phyloP scores from a whole-genome alignment of 2,888 invertebrate genomes.

The Chydorus sphaericus region DNA sequence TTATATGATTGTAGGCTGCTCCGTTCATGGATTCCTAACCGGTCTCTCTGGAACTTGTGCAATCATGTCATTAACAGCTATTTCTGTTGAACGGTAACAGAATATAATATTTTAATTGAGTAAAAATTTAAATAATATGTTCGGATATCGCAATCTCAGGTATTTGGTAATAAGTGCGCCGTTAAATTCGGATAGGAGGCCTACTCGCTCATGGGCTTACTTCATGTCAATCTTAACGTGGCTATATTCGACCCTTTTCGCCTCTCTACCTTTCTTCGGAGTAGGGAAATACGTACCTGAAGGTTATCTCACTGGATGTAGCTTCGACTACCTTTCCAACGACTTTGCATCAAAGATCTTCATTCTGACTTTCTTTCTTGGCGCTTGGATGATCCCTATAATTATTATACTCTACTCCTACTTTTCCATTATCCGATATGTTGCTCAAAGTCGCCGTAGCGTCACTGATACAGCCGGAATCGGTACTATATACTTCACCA shows the following conservation, averaged over 20 bases:
- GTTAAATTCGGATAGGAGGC: constrained; percentile 22
- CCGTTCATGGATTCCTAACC: constrained; percentile 62
- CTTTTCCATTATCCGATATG: constrained; percentile 48
- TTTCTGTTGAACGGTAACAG: constrained; percentile 56
- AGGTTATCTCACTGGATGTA: constrained; percentile 30
- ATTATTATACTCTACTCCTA: constrained; percentile 56
- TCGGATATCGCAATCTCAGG: no score
- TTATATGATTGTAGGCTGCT: constrained; percentile 62
- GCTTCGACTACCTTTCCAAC: constrained; percentile 29
- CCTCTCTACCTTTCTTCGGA: constrained; percentile 27
- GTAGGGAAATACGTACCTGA: constrained; percentile 28
- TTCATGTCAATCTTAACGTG: constrained; percentile 23
- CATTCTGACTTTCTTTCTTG: constrained; percentile 56
- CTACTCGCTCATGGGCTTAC: not conserved
- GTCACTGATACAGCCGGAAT: not conserved
- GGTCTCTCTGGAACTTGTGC: constrained; percentile 67
- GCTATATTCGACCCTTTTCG: constrained; percentile 25
- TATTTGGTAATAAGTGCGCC: constrained; percentile 29
- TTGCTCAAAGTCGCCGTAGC: constrained; percentile 23
- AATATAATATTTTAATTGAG: no score
- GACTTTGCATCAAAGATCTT: constrained; percentile 37
- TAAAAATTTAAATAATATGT: no score
- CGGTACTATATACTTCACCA: no score
- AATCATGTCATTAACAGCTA: constrained; percentile 62
- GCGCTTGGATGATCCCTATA: constrained; percentile 60